phyloP scores from a whole-genome alignment of 2,113 vertebrate genomes.

The Cottus gobio region DNA sequence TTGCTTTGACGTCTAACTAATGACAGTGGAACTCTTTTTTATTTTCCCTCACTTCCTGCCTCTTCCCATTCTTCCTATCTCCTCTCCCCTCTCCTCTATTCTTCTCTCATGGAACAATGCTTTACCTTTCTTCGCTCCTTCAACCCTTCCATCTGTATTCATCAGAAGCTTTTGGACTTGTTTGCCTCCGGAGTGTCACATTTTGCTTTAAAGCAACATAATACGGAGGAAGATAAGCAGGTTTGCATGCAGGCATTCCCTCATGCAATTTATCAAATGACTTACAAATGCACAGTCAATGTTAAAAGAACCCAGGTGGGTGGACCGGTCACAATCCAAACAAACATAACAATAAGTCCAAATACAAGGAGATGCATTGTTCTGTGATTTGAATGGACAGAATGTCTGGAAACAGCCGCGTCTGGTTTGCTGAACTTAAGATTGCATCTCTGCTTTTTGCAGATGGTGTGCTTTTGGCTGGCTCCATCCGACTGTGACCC shows the following conservation, averaged over 20 bases:
- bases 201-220: neutral
- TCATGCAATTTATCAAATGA: neutral
- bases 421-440: neutral
- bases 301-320: neutral
- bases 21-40: constrained; percentile 38
- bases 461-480: neutral
- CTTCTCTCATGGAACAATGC: neutral
- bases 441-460: neutral
- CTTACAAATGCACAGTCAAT: neutral
- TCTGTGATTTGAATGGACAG: neutral
- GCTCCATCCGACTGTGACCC: neutral
- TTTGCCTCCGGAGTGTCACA: neutral
- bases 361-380: neutral
- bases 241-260: neutral
- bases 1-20: constrained; percentile 67
- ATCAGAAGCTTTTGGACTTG: neutral
- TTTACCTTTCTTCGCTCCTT: neutral
- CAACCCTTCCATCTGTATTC: neutral
- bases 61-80: neutral
- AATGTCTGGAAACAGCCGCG: neutral
- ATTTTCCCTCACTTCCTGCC: neutral
- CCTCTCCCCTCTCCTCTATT: neutral
- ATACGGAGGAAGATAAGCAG: neutral
- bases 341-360: neutral
- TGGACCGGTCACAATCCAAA: neutral